These are phyloP conservation scores for Pomatostomus ruficeps DNA, from an alignment of 2,113 vertebrate genomes.

Conservation along the genomic window DNA sequence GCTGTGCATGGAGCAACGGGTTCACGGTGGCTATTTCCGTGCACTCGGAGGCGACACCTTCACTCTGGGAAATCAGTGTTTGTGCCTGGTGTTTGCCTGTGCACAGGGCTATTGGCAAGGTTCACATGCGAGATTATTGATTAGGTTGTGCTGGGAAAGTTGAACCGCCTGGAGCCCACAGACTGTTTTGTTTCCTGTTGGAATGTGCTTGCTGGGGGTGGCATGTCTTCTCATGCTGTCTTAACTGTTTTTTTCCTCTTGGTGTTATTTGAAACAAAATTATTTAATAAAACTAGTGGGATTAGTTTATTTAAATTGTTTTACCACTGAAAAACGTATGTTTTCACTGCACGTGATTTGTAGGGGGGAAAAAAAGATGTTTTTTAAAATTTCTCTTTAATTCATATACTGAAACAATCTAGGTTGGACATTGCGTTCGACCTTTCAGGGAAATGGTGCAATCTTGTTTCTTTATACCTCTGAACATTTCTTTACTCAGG, in stretches of 20 bases:
- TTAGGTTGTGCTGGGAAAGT: background rate
- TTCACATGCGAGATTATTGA: accelerated
- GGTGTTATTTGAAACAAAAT: background rate
- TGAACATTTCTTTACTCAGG: background rate
- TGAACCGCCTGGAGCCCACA: background rate
- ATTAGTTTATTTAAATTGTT: background rate
- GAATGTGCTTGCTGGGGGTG: background rate
- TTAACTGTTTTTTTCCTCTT: background rate
- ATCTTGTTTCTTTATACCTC: background rate
- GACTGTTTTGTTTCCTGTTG: background rate
- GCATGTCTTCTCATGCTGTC: accelerated
- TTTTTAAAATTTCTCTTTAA: background rate
- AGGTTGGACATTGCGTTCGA: background rate
- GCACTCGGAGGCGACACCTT: background rate
- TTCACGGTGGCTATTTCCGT: background rate
- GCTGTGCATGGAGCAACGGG: accelerated
- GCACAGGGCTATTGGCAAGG: background rate
- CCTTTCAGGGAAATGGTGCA: background rate
- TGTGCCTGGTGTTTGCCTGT: background rate
- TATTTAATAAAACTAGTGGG: background rate
- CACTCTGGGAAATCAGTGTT: background rate
- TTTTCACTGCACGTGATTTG: background rate
- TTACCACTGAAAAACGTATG: background rate
- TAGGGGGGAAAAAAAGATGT: accelerated
- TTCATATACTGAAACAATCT: background rate